Percentiles rank a stretch among this genome's conserved stretches.
phyloP scores from a whole-genome alignment of 2,888 invertebrate genomes.

The Ramazzottius varieornatus region DNA sequence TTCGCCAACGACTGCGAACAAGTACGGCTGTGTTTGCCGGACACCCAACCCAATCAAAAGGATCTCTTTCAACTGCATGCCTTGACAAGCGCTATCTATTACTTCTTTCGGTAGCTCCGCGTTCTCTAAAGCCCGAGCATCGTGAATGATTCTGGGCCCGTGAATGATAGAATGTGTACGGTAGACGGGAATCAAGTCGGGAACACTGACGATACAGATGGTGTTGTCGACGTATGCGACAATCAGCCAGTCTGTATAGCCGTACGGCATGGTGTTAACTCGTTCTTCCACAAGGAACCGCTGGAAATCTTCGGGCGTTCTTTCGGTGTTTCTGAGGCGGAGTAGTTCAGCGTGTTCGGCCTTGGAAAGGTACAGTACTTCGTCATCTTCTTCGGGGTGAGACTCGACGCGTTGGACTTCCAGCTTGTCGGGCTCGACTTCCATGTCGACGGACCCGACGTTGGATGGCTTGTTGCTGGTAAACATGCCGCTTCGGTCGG shows the following conservation, averaged over 20 bases:
- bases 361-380: background rate
- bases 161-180: background rate
- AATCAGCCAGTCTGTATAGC: background rate
- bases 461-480: background rate
- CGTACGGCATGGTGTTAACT: background rate
- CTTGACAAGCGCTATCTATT: background rate
- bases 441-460: constrained; percentile 1
- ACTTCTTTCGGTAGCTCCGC: background rate
- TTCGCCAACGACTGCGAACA: background rate
- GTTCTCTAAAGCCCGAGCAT: background rate
- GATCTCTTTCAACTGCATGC: background rate
- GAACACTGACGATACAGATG: background rate
- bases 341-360: background rate
- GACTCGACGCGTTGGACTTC: background rate
- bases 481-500: background rate
- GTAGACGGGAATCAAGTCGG: background rate
- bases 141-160: background rate
- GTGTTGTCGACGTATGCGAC: background rate
- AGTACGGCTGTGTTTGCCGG: background rate
- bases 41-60: background rate
- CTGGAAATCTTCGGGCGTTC: background rate
- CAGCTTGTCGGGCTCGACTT: background rate
- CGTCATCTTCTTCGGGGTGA: background rate
- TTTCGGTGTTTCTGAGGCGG: background rate
- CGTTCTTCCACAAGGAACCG: background rate